phyloP scores from a whole-genome alignment of 2,888 invertebrate species.

The Parnassius glacialis region DNA sequence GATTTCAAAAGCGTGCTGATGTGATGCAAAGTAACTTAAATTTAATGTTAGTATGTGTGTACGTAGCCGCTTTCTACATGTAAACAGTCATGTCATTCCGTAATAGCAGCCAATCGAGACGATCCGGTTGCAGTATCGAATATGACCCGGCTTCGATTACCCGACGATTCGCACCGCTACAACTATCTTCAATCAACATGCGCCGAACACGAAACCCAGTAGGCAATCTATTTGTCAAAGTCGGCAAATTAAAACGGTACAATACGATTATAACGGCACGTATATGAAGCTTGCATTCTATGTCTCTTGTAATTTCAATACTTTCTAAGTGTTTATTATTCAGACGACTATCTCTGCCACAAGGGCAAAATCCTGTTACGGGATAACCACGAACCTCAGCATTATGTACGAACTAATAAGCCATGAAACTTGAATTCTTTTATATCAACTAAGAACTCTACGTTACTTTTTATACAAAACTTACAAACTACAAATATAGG shows the following conservation, averaged over 20 bases:
- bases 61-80: neutral
- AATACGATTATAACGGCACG: neutral
- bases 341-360: neutral
- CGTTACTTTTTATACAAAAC: no score
- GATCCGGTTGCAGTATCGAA: constrained; percentile 56
- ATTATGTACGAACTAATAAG: no score
- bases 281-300: no score
- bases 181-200: constrained; percentile 35
- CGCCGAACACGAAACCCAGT: constrained; percentile 12
- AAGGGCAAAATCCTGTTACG: no score
- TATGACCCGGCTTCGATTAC: constrained; percentile 52
- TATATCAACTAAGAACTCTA: no score
- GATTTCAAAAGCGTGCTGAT: no score
- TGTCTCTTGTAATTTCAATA: neutral
- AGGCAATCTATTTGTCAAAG: constrained; percentile 8
- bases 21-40: no score
- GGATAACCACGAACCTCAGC: no score
- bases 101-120: constrained; percentile 46
- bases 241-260: constrained; percentile 3
- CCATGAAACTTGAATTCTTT: no score
- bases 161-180: constrained; percentile 36
- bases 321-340: neutral
- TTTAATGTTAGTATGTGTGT: no score
- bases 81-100: constrained; percentile 32
- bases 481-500: no score